phyloP scores from a whole-genome alignment of 1,140 invertebrate species.

The Rhagoletis pomonella region DNA sequence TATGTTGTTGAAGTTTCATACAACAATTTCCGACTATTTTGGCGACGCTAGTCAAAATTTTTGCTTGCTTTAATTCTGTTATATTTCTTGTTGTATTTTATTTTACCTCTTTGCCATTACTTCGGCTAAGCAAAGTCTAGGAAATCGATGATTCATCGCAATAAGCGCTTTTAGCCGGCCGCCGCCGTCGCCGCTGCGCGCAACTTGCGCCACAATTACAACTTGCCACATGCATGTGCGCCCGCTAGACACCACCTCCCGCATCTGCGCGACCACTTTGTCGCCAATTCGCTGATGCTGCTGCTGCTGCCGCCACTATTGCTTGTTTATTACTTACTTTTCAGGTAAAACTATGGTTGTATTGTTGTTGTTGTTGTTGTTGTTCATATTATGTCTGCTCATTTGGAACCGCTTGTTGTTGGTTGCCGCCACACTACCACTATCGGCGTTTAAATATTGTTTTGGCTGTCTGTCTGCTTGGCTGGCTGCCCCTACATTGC shows the following conservation, averaged over 20 bases:
- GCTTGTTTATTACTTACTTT: constrained; percentile 48
- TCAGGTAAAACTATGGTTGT: not conserved
- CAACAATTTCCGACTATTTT: not conserved
- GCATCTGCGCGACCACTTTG: not conserved
- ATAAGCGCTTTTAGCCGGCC: constrained; percentile 24
- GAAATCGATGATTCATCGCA: constrained; percentile 21
- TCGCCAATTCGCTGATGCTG: not conserved
- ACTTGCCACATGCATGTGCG: constrained; percentile 16
- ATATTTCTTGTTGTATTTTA: not conserved
- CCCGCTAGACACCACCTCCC: not conserved
- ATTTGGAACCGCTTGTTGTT: not conserved
- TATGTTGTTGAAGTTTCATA: no score
- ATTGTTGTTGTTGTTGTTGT: constrained; percentile 18
- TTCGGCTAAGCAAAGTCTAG: constrained; percentile 19
- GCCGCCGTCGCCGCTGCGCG: not conserved
- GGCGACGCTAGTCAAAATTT: not conserved
- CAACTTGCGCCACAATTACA: constrained; percentile 34
- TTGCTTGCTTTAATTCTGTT: not conserved
- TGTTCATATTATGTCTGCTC: not conserved
- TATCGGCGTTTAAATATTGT: constrained; percentile 48
- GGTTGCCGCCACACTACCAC: constrained; percentile 12
- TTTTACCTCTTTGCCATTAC: not conserved
- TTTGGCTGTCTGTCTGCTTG: constrained; percentile 41
- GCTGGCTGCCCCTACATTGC: constrained; percentile 7
- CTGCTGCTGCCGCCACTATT: not conserved